Evolutionary conservation across 2,797 vertebrate species (phyloP), one percentile per base, ranked within the genome.

Genomic region (Lerista edwardsae): DNA sequence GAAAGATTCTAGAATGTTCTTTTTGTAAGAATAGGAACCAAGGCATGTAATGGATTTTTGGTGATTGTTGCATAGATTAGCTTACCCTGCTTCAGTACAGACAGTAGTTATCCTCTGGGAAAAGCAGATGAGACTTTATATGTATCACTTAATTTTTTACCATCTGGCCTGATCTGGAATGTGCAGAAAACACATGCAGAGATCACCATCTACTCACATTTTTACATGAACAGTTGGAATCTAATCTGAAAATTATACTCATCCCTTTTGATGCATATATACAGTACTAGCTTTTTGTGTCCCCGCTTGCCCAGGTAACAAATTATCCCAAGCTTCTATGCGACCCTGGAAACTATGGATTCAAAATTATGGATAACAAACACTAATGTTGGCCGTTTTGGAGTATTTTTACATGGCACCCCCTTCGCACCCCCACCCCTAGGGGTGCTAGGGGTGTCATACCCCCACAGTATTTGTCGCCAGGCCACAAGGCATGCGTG

Each of bases 111-210:
- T 61, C 73, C 64, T 69, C 36, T 23, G 65, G 36, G 75, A 31
- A 72, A 84, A 64, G n/a, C 83, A 72, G 76, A 79, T 73, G 83
- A 79, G 57, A 15, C 34, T 83, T 84, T 79, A 65, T 64, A 84
- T 61, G 55, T 73, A 84, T 79, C 67, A 72, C 44, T 51, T 78
- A 72, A n/a, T 31, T 84, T 79, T 84, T 84, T 73, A 59, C 76
- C 76, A 84, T 79, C 76, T 84, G 67, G 75, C 21, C 23, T 62
- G n/a, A 29, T 78, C 25, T 84, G 67, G 76, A 72, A 73, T 72
- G 41, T 31, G 36, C 10, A 34, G 57, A 36, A 84, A 79, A 73
- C 68, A 79, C 68, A 73, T 64, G 76, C 29, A n/a, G 55, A 23
- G 55, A 77, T 77, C 64, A 15, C 75, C 39, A 62, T 51, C 67